Evolutionary conservation across 1,140 invertebrate genomes (phyloP).

Genomic region (Nasonia vitripennis): DNA sequence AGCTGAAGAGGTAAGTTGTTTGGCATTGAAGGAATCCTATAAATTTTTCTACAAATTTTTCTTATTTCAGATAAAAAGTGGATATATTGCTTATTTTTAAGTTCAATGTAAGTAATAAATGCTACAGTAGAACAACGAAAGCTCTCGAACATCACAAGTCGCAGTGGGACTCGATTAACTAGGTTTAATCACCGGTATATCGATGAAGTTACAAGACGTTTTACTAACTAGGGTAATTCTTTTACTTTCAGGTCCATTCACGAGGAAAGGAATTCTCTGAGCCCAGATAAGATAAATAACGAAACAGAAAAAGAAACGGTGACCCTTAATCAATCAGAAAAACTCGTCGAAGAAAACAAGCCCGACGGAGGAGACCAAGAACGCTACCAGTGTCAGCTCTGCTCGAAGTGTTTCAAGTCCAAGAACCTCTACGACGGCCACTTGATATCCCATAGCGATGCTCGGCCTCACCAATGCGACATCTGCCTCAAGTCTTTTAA

Average conservation of each 20-base stretch:
- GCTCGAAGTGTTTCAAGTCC: constrained; percentile 70
- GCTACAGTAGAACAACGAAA: no score
- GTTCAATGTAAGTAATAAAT: background rate
- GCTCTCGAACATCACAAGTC: background rate
- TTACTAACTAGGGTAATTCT: no score
- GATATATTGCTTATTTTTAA: background rate
- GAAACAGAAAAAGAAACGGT: background rate
- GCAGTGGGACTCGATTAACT: background rate
- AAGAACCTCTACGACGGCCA: constrained; percentile 74
- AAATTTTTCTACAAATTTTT: background rate
- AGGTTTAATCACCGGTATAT: background rate
- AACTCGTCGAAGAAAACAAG: background rate
- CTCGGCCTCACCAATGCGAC: constrained; percentile 73
- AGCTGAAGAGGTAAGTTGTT: background rate
- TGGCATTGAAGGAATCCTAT: background rate
- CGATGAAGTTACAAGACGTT: no score
- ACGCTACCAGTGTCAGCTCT: constrained; percentile 71
- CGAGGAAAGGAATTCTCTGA: background rate
- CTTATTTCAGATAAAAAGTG: background rate
- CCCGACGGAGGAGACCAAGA: background rate
- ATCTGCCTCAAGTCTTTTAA: constrained; percentile 74
- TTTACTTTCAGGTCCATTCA: background rate
- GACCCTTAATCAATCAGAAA: background rate
- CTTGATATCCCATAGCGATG: constrained; percentile 71
- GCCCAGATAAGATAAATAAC: background rate